Conservation (phyloP, 2,888 invertebrate genomes). For the Drosophila gaucha region DNA sequence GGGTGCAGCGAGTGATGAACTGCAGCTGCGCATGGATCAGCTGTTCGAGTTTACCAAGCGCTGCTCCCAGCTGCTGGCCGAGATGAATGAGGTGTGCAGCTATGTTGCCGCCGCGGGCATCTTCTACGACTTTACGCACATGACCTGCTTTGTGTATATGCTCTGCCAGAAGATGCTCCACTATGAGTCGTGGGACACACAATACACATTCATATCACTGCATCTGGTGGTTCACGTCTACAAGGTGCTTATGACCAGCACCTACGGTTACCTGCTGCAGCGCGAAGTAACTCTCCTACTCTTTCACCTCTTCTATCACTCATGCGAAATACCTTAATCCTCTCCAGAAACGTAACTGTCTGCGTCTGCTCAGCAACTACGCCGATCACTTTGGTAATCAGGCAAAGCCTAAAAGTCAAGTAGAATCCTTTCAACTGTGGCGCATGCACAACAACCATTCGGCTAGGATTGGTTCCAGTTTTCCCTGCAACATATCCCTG, state of each 20-base stretch:
- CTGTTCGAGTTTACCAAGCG: conserved; percentile 55
- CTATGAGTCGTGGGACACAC: conserved; percentile 38
- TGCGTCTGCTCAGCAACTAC: conserved; percentile 57
- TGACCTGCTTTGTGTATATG: conserved; percentile 75
- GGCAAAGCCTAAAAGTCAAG: conserved; percentile 13
- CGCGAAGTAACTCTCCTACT: conserved; percentile 67
- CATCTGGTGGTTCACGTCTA: conserved; percentile 70
- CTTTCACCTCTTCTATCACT: too few species aligned
- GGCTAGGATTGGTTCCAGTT: conserved; percentile 66
- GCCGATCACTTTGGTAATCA: conserved; percentile 40
- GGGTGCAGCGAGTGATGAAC: neutral
- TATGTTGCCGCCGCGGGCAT: conserved; percentile 50
- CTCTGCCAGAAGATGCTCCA: conserved; percentile 75
- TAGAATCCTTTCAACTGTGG: conserved; percentile 67
- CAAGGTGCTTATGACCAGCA: conserved; percentile 69
- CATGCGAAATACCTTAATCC: neutral
- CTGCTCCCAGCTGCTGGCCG: conserved; percentile 63
- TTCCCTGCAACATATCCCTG: conserved; percentile 61
- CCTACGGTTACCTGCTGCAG: conserved; percentile 68
- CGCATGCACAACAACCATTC: conserved; percentile 63
- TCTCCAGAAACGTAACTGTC: conserved; percentile 68
- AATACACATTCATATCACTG: conserved; percentile 65
- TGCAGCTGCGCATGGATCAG: conserved; percentile 31
- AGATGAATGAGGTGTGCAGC: conserved; percentile 70
- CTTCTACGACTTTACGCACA: conserved; percentile 80